phyloP scores from a whole-genome alignment of 1,140 invertebrate species.

The Agrypnia vestita region DNA sequence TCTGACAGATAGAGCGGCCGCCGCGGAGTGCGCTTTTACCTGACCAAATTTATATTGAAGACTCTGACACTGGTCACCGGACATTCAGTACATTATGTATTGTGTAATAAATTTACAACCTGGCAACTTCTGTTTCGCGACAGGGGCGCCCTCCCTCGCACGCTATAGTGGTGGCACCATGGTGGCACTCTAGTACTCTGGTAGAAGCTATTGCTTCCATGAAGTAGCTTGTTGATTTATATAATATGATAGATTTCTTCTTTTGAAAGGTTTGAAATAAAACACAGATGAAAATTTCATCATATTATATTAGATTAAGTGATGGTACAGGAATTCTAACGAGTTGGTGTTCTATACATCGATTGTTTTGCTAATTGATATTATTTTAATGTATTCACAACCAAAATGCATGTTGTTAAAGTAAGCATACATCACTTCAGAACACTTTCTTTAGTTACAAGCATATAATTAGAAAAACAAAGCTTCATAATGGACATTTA shows the following conservation, averaged over 20 bases:
- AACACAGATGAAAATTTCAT: constrained; percentile 50
- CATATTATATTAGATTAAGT: constrained; percentile 54
- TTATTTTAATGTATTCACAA: constrained; percentile 56
- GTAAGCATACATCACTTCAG: constrained; percentile 38
- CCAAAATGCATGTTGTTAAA: constrained; percentile 54
- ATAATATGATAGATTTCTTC: neutral
- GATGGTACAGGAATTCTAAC: constrained; percentile 55
- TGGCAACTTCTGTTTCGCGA: too few relatives aligned
- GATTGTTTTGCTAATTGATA: constrained; percentile 57
- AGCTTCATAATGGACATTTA: constrained; percentile 40
- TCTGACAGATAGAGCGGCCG: too few relatives aligned
- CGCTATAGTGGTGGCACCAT: neutral
- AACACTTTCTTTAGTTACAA: constrained; percentile 38
- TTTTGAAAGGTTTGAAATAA: constrained; percentile 25
- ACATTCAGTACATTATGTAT: too few relatives aligned
- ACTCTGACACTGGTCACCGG: too few relatives aligned
- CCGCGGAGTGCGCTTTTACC: too few relatives aligned
- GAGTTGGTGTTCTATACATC: constrained; percentile 60
- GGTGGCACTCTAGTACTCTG: neutral
- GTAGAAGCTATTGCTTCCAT: too few relatives aligned
- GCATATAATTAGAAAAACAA: constrained; percentile 36
- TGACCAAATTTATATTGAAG: too few relatives aligned
- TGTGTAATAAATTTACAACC: too few relatives aligned
- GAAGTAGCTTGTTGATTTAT: neutral
- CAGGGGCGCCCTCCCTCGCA: neutral